Conservation (phyloP, 2,888 invertebrate genomes). For the Rhorus exstirpatorius region DNA sequence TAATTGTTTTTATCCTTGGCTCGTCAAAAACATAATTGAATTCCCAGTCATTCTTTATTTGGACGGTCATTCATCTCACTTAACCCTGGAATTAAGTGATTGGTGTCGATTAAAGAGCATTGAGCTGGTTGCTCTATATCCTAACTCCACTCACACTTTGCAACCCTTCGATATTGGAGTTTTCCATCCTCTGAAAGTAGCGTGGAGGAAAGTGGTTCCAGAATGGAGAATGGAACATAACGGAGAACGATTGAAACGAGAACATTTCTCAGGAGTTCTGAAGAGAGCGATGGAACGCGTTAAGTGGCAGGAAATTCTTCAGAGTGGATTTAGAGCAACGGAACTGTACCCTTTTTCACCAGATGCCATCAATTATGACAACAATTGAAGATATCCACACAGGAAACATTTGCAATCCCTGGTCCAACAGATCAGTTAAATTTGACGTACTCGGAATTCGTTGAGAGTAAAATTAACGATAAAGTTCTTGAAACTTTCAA, state of each 20-base stretch:
- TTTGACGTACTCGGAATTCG: too few relatives aligned
- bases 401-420: too few relatives aligned
- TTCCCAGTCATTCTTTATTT: constrained; percentile 81
- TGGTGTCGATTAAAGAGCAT: constrained; percentile 81
- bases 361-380: constrained; percentile 47
- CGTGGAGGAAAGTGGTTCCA: constrained; percentile 77
- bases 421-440: too few relatives aligned
- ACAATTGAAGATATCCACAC: too few relatives aligned
- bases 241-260: constrained; percentile 70
- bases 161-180: constrained; percentile 82
- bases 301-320: constrained; percentile 60
- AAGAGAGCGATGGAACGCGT: constrained; percentile 50
- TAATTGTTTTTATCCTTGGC: constrained; percentile 82
- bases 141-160: constrained; percentile 81
- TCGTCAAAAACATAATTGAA: constrained; percentile 76
- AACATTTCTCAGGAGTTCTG: constrained; percentile 74
- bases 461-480: too few relatives aligned
- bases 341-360: constrained; percentile 41
- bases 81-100: constrained; percentile 78
- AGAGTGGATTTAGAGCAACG: constrained; percentile 34
- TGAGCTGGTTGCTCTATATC: constrained; percentile 77
- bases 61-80: constrained; percentile 82
- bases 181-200: constrained; percentile 78
- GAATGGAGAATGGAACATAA: constrained; percentile 74
- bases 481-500: too few relatives aligned